Evolutionary conservation across 2,113 vertebrate species (phyloP).

Genomic region (Misgurnus anguillicaudatus): DNA sequence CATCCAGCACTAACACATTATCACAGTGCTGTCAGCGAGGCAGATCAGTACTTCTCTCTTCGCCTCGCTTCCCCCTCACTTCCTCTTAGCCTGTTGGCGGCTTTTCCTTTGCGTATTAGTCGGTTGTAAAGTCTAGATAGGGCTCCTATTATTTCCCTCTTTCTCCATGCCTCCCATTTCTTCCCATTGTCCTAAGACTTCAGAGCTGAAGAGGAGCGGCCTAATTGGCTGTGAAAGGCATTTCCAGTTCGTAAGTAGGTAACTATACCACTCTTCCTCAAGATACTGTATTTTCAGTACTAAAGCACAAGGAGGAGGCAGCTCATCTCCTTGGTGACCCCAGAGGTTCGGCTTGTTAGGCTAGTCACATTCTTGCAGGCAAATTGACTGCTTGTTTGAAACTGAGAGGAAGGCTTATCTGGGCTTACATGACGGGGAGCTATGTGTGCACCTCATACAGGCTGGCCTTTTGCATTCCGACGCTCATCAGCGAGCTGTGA

Average conservation of each 20-base stretch:
- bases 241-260: slow-evolving; percentile 56
- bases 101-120: slow-evolving; percentile 35
- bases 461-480: slow-evolving; percentile 60
- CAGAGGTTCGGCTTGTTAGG: slow-evolving; percentile 57
- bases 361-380: slow-evolving; percentile 68
- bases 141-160: slow-evolving; percentile 28
- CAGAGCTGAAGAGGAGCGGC: slow-evolving; percentile 54
- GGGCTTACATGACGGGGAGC: slow-evolving; percentile 59
- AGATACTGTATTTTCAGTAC: slow-evolving; percentile 50
- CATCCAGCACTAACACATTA: slow-evolving; percentile 65
- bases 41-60: slow-evolving; percentile 21
- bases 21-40: slow-evolving; percentile 56
- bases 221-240: slow-evolving; percentile 67
- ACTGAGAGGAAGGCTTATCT: slow-evolving; percentile 67
- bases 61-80: background rate
- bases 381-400: slow-evolving; percentile 70
- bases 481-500: slow-evolving; percentile 50
- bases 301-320: slow-evolving; percentile 57
- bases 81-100: slow-evolving; percentile 7
- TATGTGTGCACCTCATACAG: slow-evolving; percentile 42
- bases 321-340: background rate
- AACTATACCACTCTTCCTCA: slow-evolving; percentile 34
- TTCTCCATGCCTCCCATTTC: slow-evolving; percentile 31
- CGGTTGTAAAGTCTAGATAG: slow-evolving; percentile 6
- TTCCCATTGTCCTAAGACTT: slow-evolving; percentile 52